These are phyloP conservation scores for Psittacula echo DNA, from an alignment of 2,797 vertebrate species.

Conservation along the genomic window DNA sequence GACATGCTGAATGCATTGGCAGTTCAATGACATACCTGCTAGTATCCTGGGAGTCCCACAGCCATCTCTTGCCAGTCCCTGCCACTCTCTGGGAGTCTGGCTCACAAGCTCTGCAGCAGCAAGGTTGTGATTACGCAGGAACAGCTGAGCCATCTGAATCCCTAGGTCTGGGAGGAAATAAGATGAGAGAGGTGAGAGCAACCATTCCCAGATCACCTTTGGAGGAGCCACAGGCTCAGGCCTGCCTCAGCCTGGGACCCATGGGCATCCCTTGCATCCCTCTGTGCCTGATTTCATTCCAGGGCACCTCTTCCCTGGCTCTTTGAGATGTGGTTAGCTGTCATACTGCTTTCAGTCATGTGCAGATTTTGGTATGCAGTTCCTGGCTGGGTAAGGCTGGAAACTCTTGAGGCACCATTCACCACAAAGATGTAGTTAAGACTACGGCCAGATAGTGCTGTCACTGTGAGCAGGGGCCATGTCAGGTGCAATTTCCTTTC, in stretches of 20 bases:
- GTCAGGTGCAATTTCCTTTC: background rate
- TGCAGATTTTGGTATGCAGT: background rate
- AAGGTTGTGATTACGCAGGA: background rate
- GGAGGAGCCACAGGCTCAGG: background rate
- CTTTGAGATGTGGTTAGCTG: background rate
- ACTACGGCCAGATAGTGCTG: rapidly evolving
- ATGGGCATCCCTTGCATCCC: background rate
- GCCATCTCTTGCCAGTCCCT: background rate
- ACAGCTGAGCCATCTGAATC: background rate
- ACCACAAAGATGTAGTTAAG: background rate
- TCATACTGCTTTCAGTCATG: background rate
- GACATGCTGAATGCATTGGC: background rate
- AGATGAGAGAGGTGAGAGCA: background rate
- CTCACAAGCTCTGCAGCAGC: background rate
- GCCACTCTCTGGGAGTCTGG: background rate
- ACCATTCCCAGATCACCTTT: background rate
- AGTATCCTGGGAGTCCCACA: background rate
- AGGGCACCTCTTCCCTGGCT: background rate
- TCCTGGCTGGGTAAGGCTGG: background rate
- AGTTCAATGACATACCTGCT: background rate
- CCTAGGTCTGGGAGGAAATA: background rate
- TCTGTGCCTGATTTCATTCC: background rate
- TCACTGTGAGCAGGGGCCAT: background rate
- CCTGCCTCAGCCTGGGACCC: background rate
- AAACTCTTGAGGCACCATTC: background rate